A percentile compares a stretch with the other conserved stretches of the same genome.
Evolutionary conservation across 2,888 invertebrate species (phyloP).

Genomic region (Nemurella pictetii): DNA sequence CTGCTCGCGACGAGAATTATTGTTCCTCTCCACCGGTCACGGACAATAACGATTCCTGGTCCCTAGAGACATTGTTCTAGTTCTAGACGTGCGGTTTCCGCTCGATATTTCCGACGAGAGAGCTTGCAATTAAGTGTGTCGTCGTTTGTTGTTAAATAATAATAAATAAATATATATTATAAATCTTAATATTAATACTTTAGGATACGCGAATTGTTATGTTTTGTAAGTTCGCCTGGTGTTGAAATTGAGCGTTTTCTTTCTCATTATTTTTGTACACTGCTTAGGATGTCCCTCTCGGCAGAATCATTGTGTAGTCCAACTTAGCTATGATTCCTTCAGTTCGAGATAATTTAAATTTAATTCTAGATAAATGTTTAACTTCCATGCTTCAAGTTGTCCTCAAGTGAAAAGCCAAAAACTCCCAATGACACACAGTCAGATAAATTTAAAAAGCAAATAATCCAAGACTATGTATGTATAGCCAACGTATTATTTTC

Average conservation of each 20-base stretch:
- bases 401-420: background rate
- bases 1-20: background rate
- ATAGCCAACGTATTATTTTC: background rate
- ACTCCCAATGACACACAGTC: background rate
- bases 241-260: background rate
- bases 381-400: background rate
- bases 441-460: background rate
- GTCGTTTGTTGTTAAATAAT: conserved; percentile 21
- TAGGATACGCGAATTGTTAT: background rate
- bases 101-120: background rate
- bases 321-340: no score
- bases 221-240: background rate
- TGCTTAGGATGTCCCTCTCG: background rate
- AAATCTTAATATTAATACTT: background rate
- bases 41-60: conserved; percentile 54
- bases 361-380: background rate
- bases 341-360: no score
- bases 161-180: conserved; percentile 7
- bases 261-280: conserved; percentile 9
- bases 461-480: background rate
- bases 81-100: conserved; percentile 20
- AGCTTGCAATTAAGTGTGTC: background rate
- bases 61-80: conserved; percentile 81
- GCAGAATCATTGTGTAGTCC: background rate
- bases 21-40: conserved; percentile 46